Evolutionary conservation across 1,140 invertebrate species (phyloP).

Genomic region (Ylistrum balloti): DNA sequence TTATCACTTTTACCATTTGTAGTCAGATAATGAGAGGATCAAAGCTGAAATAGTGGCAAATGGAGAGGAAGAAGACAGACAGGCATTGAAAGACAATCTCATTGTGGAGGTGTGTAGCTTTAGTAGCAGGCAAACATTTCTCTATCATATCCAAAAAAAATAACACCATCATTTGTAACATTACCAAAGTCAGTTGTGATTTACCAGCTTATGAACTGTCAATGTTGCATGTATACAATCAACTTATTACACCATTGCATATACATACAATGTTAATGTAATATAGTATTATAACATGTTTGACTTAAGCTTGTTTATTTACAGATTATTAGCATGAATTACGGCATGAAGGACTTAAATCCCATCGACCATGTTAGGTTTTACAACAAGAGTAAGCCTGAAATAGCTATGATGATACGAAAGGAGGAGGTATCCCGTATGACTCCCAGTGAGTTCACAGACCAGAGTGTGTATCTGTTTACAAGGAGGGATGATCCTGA

Average conservation of each 20-base stretch:
- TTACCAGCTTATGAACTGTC: too few species aligned
- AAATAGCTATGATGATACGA: conserved; percentile 53
- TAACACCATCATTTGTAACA: too few species aligned
- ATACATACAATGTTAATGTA: too few species aligned
- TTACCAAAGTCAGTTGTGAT: too few species aligned
- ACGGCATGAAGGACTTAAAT: conserved; percentile 68
- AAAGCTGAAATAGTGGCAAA: background rate
- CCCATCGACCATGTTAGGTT: conserved; percentile 65
- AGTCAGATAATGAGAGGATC: background rate
- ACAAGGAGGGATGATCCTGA: background rate
- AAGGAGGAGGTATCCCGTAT: conserved; percentile 61
- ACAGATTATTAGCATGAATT: conserved; percentile 65
- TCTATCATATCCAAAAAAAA: too few species aligned
- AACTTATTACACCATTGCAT: too few species aligned
- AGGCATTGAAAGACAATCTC: background rate
- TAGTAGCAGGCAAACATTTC: too few species aligned
- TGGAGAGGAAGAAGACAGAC: background rate
- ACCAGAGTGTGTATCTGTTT: background rate
- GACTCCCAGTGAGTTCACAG: background rate
- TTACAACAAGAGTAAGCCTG: conserved; percentile 62
- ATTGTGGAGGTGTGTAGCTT: background rate
- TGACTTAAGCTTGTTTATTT: too few species aligned
- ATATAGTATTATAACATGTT: background rate
- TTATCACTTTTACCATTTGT: too few species aligned
- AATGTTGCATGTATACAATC: background rate